These are phyloP conservation scores for Myrmecobius fasciatus DNA, from an alignment of 2,113 vertebrate genomes.

Conservation along the genomic window DNA sequence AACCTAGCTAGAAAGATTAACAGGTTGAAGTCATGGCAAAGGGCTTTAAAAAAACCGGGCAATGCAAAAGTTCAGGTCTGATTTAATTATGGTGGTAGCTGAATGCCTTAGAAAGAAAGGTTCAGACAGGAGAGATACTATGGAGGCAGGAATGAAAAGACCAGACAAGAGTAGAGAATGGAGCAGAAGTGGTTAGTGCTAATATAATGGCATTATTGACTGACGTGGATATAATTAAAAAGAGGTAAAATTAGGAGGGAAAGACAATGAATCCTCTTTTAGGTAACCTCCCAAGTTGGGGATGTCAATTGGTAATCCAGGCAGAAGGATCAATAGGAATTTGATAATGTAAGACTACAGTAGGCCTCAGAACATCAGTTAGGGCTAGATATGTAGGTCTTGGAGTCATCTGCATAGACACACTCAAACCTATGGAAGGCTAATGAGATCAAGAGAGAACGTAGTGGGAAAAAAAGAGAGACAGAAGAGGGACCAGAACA, in stretches of 20 bases:
- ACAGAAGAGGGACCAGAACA: too few species aligned
- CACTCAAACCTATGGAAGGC: neutral
- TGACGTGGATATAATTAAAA: neutral
- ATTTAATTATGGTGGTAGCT: neutral
- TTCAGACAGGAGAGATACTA: neutral
- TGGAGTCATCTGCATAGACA: neutral
- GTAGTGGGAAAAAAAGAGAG: too few species aligned
- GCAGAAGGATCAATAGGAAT: neutral
- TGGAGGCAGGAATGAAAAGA: neutral
- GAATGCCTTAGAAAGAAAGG: neutral
- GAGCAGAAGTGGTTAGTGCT: neutral
- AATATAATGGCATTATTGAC: neutral
- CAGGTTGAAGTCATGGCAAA: neutral
- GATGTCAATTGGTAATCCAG: neutral
- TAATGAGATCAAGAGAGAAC: neutral
- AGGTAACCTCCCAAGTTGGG: neutral
- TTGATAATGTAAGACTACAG: neutral
- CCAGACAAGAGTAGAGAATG: neutral
- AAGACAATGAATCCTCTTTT: neutral
- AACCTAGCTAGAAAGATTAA: neutral
- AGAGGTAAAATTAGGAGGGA: neutral
- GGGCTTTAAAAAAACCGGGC: neutral
- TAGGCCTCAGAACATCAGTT: neutral
- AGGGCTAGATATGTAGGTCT: neutral
- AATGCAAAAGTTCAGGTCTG: neutral